These are phyloP conservation scores for Nanorana parkeri DNA, from an alignment of 2,113 vertebrate genomes.

Conservation along the genomic window DNA sequence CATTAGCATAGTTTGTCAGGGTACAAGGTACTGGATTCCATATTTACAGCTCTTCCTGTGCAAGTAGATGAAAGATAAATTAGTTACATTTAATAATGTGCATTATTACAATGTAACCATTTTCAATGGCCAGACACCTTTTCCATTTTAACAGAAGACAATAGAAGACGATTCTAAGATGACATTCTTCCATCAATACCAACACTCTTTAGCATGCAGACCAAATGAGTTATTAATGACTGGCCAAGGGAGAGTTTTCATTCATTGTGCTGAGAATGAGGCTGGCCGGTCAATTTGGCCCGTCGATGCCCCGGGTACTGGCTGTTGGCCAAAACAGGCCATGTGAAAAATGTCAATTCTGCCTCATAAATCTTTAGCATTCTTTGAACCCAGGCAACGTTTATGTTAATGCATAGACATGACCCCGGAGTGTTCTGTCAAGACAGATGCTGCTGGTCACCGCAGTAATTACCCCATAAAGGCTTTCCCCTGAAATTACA, in stretches of 20 bases:
- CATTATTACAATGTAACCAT: too few species aligned
- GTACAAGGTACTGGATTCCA: too few species aligned
- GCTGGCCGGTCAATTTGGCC: not conserved
- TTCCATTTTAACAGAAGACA: too few species aligned
- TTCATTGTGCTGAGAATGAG: slow-evolving; percentile 2
- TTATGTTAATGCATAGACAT: slow-evolving; percentile 48
- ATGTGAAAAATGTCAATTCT: slow-evolving; percentile 67
- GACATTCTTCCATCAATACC: not conserved
- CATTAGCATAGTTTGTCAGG: too few species aligned
- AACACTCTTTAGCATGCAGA: not conserved
- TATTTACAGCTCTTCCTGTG: too few species aligned
- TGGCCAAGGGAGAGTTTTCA: not conserved
- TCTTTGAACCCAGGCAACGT: slow-evolving; percentile 9
- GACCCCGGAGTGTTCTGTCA: not conserved
- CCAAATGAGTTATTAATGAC: not conserved
- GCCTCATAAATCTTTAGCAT: slow-evolving; percentile 55
- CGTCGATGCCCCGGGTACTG: not conserved
- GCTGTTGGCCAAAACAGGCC: slow-evolving; percentile 60
- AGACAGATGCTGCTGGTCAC: slow-evolving; percentile 41
- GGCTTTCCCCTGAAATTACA: slow-evolving; percentile 4
- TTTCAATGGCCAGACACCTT: too few species aligned
- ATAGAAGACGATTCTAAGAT: not conserved
- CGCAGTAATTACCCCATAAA: slow-evolving; percentile 50
- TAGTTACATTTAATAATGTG: too few species aligned
- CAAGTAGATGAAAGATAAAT: too few species aligned